A percentile compares a stretch with the other conserved stretches of the same genome.
Evolutionary conservation across 2,888 invertebrate species (phyloP).

Genomic region (Drosophila subsilvestris): DNA sequence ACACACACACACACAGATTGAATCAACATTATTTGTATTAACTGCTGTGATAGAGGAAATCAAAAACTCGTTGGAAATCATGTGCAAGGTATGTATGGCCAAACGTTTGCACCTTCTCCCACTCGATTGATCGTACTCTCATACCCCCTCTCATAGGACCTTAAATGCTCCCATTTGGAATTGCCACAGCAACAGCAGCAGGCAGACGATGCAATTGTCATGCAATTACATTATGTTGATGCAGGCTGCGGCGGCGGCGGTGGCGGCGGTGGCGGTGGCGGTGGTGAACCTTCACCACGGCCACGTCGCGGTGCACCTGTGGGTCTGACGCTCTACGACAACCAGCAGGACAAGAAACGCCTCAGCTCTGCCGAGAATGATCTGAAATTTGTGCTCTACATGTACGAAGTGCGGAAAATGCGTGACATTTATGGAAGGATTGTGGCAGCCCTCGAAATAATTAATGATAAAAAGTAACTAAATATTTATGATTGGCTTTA

Average conservation of each 20-base stretch:
- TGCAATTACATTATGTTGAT: constrained; percentile 64
- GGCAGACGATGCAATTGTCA: constrained; percentile 66
- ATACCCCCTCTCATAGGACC: constrained; percentile 63
- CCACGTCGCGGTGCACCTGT: constrained; percentile 72
- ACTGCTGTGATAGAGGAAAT: constrained; percentile 86
- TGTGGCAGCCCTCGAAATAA: constrained; percentile 78
- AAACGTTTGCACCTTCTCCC: background rate
- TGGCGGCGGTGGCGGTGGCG: too few relatives aligned
- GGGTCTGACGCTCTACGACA: constrained; percentile 70
- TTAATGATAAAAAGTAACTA: constrained; percentile 80
- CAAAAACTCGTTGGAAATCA: constrained; percentile 87
- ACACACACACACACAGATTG: constrained; percentile 84
- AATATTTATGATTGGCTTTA: too few relatives aligned
- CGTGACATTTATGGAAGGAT: constrained; percentile 83
- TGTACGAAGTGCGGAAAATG: constrained; percentile 83
- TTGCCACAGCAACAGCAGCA: constrained; percentile 70
- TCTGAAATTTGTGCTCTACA: constrained; percentile 82
- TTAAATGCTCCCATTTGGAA: constrained; percentile 81
- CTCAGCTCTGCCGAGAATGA: constrained; percentile 78
- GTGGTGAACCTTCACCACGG: constrained; percentile 57
- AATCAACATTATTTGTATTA: constrained; percentile 86
- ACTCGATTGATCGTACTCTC: too few relatives aligned
- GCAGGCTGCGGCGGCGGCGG: constrained; percentile 13
- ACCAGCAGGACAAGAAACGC: constrained; percentile 71
- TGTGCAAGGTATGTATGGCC: constrained; percentile 85